phyloP scores from a whole-genome alignment of 2,113 vertebrate species.

The Menura novaehollandiae region DNA sequence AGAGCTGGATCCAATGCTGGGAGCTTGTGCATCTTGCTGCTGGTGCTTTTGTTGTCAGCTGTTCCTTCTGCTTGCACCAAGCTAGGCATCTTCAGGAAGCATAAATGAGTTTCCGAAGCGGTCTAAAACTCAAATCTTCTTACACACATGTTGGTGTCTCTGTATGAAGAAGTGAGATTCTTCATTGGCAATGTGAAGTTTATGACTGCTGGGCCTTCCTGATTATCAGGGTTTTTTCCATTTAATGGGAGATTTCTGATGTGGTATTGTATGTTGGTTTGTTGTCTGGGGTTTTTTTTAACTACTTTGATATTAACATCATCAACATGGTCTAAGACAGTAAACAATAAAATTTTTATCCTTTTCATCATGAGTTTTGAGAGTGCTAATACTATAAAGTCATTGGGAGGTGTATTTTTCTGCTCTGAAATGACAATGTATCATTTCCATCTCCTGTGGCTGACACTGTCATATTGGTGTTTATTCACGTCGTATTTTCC shows the following conservation, averaged over 20 bases:
- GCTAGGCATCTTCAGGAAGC: neutral
- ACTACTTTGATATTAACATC: neutral
- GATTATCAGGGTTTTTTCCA: accelerated
- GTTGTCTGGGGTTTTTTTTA: neutral
- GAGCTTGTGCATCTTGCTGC: neutral
- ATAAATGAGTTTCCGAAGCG: neutral
- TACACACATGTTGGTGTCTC: accelerated
- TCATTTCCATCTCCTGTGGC: neutral
- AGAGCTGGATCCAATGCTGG: neutral
- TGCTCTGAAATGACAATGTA: neutral
- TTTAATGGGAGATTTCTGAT: neutral
- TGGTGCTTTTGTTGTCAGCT: neutral
- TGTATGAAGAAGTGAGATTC: neutral
- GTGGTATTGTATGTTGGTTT: neutral
- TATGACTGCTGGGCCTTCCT: neutral
- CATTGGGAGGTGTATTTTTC: neutral
- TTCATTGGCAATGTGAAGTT: neutral
- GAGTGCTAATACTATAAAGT: neutral
- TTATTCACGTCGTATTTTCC: neutral
- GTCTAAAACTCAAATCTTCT: neutral
- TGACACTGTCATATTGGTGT: neutral
- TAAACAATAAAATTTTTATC: neutral
- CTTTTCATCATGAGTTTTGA: neutral
- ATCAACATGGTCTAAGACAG: neutral
- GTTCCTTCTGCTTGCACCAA: neutral